Percentiles rank a stretch among this genome's conserved stretches.
Evolutionary conservation across 2,797 vertebrate species (phyloP).

Genomic region (Eleutherodactylus coqui): DNA sequence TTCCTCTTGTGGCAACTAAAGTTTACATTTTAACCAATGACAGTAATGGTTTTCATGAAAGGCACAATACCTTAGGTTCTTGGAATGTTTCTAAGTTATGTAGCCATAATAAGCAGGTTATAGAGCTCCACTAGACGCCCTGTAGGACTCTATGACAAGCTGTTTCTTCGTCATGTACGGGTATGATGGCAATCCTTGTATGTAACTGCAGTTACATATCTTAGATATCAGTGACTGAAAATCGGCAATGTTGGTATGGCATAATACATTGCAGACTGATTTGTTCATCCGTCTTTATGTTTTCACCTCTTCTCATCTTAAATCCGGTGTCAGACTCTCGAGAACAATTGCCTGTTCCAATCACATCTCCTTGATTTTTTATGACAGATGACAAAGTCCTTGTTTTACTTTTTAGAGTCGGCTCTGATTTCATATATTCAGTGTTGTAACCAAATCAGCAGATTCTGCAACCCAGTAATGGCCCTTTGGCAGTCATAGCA

Average conservation of each 20-base stretch:
- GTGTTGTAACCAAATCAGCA: conserved; percentile 49
- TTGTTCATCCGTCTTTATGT: not conserved
- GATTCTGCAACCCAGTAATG: conserved; percentile 11
- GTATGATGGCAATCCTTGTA: not conserved
- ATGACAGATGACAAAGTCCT: conserved; percentile 19
- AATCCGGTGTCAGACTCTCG: conserved; percentile 4
- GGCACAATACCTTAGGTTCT: not conserved
- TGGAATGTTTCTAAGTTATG: not conserved
- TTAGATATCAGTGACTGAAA: not conserved
- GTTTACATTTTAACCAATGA: not conserved
- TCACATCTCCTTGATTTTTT: conserved; percentile 38
- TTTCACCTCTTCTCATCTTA: not conserved
- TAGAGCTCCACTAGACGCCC: not conserved
- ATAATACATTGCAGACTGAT: not conserved
- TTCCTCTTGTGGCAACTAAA: no score
- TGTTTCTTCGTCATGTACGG: not conserved
- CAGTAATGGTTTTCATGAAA: not conserved
- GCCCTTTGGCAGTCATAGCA: not conserved
- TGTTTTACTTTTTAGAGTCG: conserved; percentile 22
- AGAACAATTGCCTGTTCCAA: conserved; percentile 23
- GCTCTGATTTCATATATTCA: conserved; percentile 39
- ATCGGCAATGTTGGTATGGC: not conserved
- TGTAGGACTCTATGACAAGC: not conserved
- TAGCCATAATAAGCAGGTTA: not conserved
- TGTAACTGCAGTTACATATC: not conserved